Conservation (phyloP, 2,797 vertebrate genomes). For the Sebastes steindachneri region DNA sequence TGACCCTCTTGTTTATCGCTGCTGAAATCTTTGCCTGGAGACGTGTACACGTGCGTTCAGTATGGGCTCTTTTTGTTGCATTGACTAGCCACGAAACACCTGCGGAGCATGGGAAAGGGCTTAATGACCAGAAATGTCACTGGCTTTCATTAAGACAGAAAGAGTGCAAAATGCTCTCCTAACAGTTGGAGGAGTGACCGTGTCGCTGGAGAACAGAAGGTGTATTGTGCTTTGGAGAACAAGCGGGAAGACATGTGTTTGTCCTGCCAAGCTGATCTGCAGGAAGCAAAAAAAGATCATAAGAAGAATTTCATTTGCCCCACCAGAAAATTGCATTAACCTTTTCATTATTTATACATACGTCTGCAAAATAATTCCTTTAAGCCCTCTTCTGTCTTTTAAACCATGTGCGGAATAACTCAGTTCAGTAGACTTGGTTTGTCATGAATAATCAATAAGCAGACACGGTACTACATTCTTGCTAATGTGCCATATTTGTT, state of each 20-base stretch:
- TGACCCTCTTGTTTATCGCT: neutral
- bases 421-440: neutral
- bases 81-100: slow-evolving; percentile 40
- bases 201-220: slow-evolving; percentile 43
- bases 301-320: slow-evolving; percentile 25
- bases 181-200: neutral
- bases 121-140: slow-evolving; percentile 41
- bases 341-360: slow-evolving; percentile 44
- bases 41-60: neutral
- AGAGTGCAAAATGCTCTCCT: slow-evolving; percentile 8
- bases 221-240: slow-evolving; percentile 47
- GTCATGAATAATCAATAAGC: neutral
- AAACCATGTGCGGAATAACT: neutral
- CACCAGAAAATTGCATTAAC: slow-evolving; percentile 63
- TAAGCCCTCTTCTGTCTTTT: neutral
- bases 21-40: neutral
- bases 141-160: slow-evolving; percentile 31
- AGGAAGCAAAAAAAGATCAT: slow-evolving; percentile 45
- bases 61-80: no score
- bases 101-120: slow-evolving; percentile 45
- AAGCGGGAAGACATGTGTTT: slow-evolving; percentile 53
- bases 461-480: neutral
- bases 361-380: slow-evolving; percentile 11
- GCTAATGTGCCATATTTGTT: slow-evolving; percentile 15
- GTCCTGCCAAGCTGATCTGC: slow-evolving; percentile 69